phyloP scores from a whole-genome alignment of 2,888 invertebrate species.

The Pardosa pseudoannulata region DNA sequence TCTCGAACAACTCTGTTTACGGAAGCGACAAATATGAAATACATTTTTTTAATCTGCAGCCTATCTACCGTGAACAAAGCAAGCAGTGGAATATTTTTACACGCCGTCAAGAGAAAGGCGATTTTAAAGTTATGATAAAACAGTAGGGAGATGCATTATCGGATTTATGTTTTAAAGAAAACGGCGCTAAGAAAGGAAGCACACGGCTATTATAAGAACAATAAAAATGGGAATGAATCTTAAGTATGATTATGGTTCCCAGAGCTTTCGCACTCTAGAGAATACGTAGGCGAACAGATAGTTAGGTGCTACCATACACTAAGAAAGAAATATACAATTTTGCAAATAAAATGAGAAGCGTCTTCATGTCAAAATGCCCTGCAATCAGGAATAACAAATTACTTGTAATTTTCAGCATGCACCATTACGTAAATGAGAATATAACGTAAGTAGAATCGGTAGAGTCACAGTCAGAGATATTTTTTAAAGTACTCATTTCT shows the following conservation, averaged over 20 bases:
- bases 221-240: slow-evolving; percentile 31
- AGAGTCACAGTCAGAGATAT: slow-evolving; percentile 56
- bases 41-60: no score
- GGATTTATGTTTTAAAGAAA: slow-evolving; percentile 49
- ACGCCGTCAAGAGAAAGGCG: slow-evolving; percentile 22
- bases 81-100: no score
- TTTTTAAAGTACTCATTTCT: no score
- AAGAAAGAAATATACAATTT: slow-evolving; percentile 15
- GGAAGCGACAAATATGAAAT: no score
- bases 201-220: slow-evolving; percentile 32
- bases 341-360: slow-evolving; percentile 35
- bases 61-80: no score
- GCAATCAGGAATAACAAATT: slow-evolving; percentile 68
- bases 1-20: no score
- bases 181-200: no score
- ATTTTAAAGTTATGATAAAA: slow-evolving; percentile 50
- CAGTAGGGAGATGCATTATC: slow-evolving; percentile 50
- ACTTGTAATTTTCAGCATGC: slow-evolving; percentile 64
- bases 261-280: slow-evolving; percentile 35
- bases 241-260: slow-evolving; percentile 47
- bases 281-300: slow-evolving; percentile 38
- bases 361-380: slow-evolving; percentile 52
- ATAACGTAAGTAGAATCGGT: slow-evolving; percentile 64
- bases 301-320: slow-evolving; percentile 42
- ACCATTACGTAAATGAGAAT: slow-evolving; percentile 66